phyloP scores from a whole-genome alignment of 2,797 vertebrate genomes.

The Apogon hyalosoma region DNA sequence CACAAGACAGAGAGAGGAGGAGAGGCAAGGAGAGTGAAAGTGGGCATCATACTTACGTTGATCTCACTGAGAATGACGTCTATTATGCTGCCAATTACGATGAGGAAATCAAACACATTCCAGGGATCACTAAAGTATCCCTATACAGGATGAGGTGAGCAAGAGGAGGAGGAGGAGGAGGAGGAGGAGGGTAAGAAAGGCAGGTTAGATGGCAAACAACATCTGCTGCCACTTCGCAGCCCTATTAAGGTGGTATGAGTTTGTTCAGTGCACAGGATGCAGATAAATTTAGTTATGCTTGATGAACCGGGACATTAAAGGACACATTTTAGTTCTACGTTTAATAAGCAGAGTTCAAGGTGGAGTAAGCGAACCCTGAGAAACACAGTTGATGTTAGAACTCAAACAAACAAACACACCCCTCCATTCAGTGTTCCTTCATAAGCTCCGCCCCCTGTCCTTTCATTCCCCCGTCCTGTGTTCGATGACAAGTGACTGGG shows the following conservation, averaged over 20 bases:
- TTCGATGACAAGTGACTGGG: too few species aligned
- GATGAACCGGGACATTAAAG: slow-evolving; percentile 49
- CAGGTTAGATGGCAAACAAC: slow-evolving; percentile 86
- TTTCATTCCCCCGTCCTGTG: too few species aligned
- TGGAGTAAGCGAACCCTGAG: too few species aligned
- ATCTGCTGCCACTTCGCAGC: slow-evolving; percentile 74
- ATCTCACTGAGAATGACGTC: slow-evolving; percentile 99
- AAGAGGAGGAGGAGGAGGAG: slow-evolving; percentile 89
- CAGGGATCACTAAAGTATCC: slow-evolving; percentile 99
- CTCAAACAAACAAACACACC: too few species aligned
- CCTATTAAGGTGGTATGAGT: slow-evolving; percentile 65
- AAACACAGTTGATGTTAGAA: too few species aligned
- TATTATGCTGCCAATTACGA: slow-evolving; percentile 99
- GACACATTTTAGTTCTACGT: slow-evolving; percentile 18
- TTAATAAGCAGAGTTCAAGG: slow-evolving; percentile 21
- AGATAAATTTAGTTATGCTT: slow-evolving; percentile 23
- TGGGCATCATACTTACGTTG: slow-evolving; percentile 96
- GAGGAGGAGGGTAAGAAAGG: slow-evolving; percentile 83
- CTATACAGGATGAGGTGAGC: slow-evolving; percentile 95
- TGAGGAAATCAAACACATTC: slow-evolving; percentile 99
- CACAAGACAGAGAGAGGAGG: slow-evolving; percentile 47
- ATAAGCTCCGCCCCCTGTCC: too few species aligned
- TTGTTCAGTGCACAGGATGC: slow-evolving; percentile 42
- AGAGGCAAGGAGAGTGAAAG: slow-evolving; percentile 53
- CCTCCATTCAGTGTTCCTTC: too few species aligned